These are phyloP conservation scores for Oncorhynchus keta DNA, from an alignment of 2,113 vertebrate species.

Conservation along the genomic window DNA sequence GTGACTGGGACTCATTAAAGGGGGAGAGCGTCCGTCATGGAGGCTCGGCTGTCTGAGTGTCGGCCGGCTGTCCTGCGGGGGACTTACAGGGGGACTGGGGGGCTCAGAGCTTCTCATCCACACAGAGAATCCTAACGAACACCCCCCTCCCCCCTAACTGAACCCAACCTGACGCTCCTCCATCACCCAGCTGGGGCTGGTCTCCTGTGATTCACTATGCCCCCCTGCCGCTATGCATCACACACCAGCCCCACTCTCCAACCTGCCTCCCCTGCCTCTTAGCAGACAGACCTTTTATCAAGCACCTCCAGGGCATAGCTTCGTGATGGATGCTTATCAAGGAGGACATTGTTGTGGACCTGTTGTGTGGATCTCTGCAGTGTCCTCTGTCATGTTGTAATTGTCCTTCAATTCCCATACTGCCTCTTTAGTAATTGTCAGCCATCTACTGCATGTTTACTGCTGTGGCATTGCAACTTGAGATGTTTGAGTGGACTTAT, in stretches of 20 bases:
- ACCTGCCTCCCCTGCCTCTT: conserved; percentile 25
- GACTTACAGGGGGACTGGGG: neutral
- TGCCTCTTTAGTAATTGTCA: conserved; percentile 4
- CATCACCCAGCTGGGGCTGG: conserved; percentile 61
- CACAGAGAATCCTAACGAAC: too few species aligned
- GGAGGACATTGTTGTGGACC: conserved; percentile 65
- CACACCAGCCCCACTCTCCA: conserved; percentile 45
- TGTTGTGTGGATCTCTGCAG: conserved; percentile 48
- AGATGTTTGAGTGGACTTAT: too few species aligned
- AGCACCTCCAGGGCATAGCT: conserved; percentile 41
- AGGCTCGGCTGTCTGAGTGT: conserved; percentile 8
- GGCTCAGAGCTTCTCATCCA: conserved; percentile 3
- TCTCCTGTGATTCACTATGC: conserved; percentile 61
- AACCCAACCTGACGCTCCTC: conserved; percentile 12
- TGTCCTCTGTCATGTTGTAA: conserved; percentile 35
- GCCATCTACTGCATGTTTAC: too few species aligned
- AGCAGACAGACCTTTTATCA: conserved; percentile 39
- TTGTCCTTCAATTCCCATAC: conserved; percentile 25
- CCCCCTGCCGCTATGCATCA: conserved; percentile 51
- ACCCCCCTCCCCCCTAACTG: neutral
- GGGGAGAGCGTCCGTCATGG: conserved; percentile 61
- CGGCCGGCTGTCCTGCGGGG: conserved; percentile 34
- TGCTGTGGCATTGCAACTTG: too few species aligned
- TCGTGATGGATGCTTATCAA: conserved; percentile 63
- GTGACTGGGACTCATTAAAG: conserved; percentile 68